phyloP scores from a whole-genome alignment of 2,797 vertebrate species.

The Esox lucius region DNA sequence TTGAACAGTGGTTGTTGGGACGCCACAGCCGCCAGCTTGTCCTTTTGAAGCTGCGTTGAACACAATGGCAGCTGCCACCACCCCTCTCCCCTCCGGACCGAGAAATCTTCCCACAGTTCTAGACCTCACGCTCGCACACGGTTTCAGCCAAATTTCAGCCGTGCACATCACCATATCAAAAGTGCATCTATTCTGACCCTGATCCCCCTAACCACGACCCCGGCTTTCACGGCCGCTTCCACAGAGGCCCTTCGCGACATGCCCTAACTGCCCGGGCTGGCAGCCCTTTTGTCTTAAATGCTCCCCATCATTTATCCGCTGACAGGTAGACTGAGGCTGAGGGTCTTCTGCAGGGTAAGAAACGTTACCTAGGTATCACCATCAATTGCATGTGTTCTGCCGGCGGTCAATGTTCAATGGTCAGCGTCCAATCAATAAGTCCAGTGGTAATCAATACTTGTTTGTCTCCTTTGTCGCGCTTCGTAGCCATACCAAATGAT shows the following conservation, averaged over 20 bases:
- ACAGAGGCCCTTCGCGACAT: conserved; percentile 70
- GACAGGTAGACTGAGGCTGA: conserved; percentile 48
- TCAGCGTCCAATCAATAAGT: not conserved
- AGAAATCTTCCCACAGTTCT: conserved; percentile 74
- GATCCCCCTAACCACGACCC: conserved; percentile 65
- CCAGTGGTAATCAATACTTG: not conserved
- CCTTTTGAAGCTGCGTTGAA: conserved; percentile 43
- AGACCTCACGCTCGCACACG: conserved; percentile 44
- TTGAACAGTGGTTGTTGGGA: conserved; percentile 54
- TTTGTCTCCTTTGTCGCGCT: not conserved
- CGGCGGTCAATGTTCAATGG: conserved; percentile 1
- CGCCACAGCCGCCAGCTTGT: conserved; percentile 26
- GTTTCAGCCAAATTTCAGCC: conserved; percentile 67
- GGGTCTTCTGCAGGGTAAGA: not conserved
- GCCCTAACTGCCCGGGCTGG: conserved; percentile 58
- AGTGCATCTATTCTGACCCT: conserved; percentile 79
- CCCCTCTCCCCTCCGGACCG: conserved; percentile 42
- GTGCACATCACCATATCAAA: conserved; percentile 76
- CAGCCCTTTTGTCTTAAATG: conserved; percentile 61
- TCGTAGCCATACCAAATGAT: not conserved
- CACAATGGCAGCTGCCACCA: conserved; percentile 51
- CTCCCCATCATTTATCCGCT: conserved; percentile 7
- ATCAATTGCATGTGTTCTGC: conserved; percentile 5
- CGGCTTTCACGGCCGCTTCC: conserved; percentile 75
- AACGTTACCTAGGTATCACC: not conserved